Evolutionary conservation across 92 coral and sea anemone genomes (phyloP).

Genomic region (Porites lobata): DNA sequence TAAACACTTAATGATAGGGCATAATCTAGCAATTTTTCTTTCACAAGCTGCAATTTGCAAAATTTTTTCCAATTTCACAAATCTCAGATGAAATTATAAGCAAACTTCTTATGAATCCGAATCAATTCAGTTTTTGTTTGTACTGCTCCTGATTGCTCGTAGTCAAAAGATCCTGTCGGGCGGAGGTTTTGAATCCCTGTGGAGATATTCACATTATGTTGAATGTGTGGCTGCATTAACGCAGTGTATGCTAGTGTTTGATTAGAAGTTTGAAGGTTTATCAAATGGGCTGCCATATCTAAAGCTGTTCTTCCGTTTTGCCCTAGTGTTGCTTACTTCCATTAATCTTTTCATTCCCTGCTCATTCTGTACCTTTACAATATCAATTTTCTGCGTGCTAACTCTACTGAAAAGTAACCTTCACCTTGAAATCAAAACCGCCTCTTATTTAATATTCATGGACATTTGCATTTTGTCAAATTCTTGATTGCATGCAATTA

Average conservation of each 20-base stretch:
- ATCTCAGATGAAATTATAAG: slow-evolving; percentile 14
- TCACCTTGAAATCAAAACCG: slow-evolving; percentile 23
- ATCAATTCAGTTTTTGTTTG: slow-evolving; percentile 4
- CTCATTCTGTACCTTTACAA: slow-evolving; percentile 5
- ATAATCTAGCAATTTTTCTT: not conserved
- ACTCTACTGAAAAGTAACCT: slow-evolving; percentile 22
- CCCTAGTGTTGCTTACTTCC: not conserved
- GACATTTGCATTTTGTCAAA: slow-evolving; percentile 22
- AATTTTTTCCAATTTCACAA: not conserved
- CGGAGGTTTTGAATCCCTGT: not conserved
- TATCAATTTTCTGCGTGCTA: not conserved
- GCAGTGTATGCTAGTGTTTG: not conserved
- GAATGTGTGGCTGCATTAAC: not conserved
- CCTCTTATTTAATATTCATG: slow-evolving; percentile 17
- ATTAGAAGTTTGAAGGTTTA: not conserved
- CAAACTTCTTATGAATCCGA: slow-evolving; percentile 7
- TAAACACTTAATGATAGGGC: not conserved
- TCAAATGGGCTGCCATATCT: not conserved
- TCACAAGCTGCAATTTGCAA: not conserved
- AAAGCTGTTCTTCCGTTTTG: not conserved
- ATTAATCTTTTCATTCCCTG: not conserved
- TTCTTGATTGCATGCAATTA: slow-evolving; percentile 23
- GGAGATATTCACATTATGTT: not conserved
- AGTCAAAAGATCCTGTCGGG: not conserved
- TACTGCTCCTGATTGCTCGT: not conserved